phyloP scores from a whole-genome alignment of 2,113 vertebrate genomes.

The Pionites leucogaster region DNA sequence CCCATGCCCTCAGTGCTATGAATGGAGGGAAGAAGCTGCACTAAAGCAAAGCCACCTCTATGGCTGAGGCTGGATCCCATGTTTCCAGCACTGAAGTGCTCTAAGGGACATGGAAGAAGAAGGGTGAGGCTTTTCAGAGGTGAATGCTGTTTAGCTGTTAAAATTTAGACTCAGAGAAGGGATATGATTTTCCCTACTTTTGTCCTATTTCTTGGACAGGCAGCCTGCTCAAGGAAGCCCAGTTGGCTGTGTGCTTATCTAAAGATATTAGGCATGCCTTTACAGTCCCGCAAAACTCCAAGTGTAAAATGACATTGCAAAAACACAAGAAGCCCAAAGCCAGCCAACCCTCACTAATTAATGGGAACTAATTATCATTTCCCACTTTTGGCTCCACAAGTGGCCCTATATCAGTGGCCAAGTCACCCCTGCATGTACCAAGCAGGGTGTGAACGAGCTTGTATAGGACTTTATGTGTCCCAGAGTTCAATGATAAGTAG shows the following conservation, averaged over 20 bases:
- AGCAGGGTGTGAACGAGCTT: background rate
- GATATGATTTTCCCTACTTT: fast-evolving
- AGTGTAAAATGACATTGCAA: background rate
- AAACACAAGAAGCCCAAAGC: background rate
- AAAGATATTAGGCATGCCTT: background rate
- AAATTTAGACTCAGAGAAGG: background rate
- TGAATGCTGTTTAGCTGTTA: background rate
- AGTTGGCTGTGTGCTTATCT: background rate
- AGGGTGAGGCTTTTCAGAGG: background rate
- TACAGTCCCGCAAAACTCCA: background rate
- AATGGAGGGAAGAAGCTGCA: background rate
- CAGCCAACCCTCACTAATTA: background rate
- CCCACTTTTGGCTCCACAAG: background rate
- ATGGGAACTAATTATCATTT: background rate
- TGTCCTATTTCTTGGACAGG: background rate
- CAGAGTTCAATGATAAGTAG: background rate
- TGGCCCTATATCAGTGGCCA: background rate
- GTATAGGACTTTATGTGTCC: background rate
- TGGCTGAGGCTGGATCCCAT: background rate
- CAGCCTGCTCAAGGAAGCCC: background rate
- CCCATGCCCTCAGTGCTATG: background rate
- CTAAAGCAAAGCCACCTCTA: fast-evolving
- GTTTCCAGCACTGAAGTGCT: background rate
- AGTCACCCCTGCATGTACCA: background rate
- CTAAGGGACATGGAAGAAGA: background rate